A percentile compares a stretch with the other conserved stretches of the same genome.
Evolutionary conservation across 2,797 vertebrate genomes (phyloP).

Genomic region (Acropternis orthonyx): DNA sequence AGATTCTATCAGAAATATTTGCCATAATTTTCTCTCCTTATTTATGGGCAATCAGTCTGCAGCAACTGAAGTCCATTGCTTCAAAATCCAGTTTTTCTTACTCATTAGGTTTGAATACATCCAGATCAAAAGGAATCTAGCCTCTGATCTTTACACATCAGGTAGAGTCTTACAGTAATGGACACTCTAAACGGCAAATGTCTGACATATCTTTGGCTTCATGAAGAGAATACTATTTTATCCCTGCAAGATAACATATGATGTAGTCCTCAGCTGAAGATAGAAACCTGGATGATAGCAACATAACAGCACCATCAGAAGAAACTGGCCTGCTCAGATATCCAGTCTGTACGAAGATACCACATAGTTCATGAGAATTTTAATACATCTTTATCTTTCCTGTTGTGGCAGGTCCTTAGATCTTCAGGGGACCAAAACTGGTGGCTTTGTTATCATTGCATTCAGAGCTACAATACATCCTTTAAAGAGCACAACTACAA

Average conservation of each 20-base stretch:
- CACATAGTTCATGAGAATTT: not conserved
- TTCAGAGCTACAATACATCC: not conserved
- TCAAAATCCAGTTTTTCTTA: not conserved
- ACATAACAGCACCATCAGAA: not conserved
- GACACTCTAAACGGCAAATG: not conserved
- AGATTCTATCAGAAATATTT: not conserved
- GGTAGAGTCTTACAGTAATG: not conserved
- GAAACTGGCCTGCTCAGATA: not conserved
- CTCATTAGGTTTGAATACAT: not conserved
- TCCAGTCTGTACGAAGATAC: not conserved
- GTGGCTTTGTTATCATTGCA: not conserved
- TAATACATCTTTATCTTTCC: not conserved
- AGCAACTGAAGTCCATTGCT: not conserved
- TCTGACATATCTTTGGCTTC: not conserved
- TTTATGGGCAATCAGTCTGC: not conserved
- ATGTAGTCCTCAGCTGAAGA: not conserved
- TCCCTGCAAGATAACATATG: not conserved
- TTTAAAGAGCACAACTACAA: not conserved
- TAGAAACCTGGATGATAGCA: not conserved
- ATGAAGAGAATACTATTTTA: not conserved
- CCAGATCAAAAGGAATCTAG: not conserved
- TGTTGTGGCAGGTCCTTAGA: not conserved
- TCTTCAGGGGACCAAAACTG: not conserved
- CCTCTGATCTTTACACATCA: not conserved
- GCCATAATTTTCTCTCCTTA: not conserved